Evolutionary conservation across 2,888 invertebrate species (phyloP).

Genomic region (Rambutsinella grinnellia): DNA sequence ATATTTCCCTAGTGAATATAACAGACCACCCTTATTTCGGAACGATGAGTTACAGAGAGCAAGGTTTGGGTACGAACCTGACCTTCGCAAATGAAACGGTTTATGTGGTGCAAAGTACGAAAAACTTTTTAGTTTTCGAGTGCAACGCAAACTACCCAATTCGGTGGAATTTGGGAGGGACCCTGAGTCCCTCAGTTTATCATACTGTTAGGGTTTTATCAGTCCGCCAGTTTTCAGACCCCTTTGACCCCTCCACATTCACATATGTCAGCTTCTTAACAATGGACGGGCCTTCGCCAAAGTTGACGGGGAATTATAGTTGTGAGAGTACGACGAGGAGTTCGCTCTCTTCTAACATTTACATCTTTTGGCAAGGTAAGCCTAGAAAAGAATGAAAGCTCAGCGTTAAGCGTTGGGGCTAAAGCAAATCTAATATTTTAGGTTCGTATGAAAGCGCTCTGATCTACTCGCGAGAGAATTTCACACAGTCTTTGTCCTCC

Average conservation of each 20-base stretch:
- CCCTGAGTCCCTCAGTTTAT: constrained; percentile 30
- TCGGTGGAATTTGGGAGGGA: constrained; percentile 60
- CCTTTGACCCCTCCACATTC: constrained; percentile 58
- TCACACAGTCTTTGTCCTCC: constrained; percentile 15
- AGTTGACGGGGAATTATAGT: constrained; percentile 59
- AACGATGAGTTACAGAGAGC: background rate
- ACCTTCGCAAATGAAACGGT: constrained; percentile 43
- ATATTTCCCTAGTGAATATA: background rate
- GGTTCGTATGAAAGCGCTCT: too few relatives aligned
- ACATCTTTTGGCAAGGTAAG: constrained; percentile 56
- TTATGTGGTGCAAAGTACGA: constrained; percentile 45
- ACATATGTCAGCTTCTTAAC: constrained; percentile 52
- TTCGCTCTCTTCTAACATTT: constrained; percentile 38
- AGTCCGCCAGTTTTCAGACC: constrained; percentile 23
- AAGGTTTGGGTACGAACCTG: background rate
- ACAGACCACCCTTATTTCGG: background rate
- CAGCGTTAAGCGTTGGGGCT: too few relatives aligned
- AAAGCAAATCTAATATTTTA: too few relatives aligned
- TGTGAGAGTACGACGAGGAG: constrained; percentile 55
- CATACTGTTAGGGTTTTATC: constrained; percentile 26
- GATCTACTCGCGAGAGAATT: constrained; percentile 44
- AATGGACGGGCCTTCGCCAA: constrained; percentile 29
- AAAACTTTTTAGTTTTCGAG: constrained; percentile 46
- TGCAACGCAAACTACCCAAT: constrained; percentile 63
- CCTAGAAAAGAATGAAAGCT: too few relatives aligned